Evolutionary conservation across 2,888 invertebrate genomes (phyloP).

Genomic region (Ochropleura leucogaster): DNA sequence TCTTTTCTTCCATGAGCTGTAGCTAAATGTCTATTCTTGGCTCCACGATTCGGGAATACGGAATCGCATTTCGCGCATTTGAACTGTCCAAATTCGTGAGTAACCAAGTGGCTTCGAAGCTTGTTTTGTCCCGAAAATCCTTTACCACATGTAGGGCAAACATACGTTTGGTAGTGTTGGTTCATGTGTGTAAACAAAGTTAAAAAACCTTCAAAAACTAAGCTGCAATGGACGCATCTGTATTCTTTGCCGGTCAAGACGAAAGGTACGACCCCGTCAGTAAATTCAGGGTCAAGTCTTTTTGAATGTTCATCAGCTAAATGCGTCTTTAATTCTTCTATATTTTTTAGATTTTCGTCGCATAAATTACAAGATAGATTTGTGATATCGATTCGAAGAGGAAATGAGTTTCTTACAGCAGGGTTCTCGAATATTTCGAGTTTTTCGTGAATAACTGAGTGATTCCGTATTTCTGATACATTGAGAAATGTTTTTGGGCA

Average conservation of each 20-base stretch:
- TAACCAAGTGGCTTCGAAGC: slow-evolving; percentile 80
- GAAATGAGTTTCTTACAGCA: slow-evolving; percentile 74
- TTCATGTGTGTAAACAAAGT: slow-evolving; percentile 84
- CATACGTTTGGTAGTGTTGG: slow-evolving; percentile 82
- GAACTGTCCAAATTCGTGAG: slow-evolving; percentile 81
- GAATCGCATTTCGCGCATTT: slow-evolving; percentile 83
- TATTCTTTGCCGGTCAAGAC: slow-evolving; percentile 74
- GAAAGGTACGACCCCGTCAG: slow-evolving; percentile 80
- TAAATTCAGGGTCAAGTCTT: slow-evolving; percentile 65
- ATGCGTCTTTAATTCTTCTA: slow-evolving; percentile 76
- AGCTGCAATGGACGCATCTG: slow-evolving; percentile 76
- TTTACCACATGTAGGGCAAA: slow-evolving; percentile 87
- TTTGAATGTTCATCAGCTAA: slow-evolving; percentile 71
- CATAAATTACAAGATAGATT: slow-evolving; percentile 77
- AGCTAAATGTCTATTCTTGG: slow-evolving; percentile 73
- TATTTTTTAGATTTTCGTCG: slow-evolving; percentile 50
- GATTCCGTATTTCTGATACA: slow-evolving; percentile 72
- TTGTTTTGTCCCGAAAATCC: slow-evolving; percentile 84
- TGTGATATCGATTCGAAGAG: slow-evolving; percentile 80
- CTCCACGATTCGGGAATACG: slow-evolving; percentile 76
- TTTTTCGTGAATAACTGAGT: slow-evolving; percentile 73
- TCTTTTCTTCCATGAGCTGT: slow-evolving; percentile 75
- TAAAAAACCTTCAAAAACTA: slow-evolving; percentile 73
- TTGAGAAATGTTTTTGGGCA: slow-evolving; percentile 73
- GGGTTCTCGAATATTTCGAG: slow-evolving; percentile 73